Conservation (phyloP, 2,888 invertebrate genomes). For the Ceriagrion tenellum region DNA sequence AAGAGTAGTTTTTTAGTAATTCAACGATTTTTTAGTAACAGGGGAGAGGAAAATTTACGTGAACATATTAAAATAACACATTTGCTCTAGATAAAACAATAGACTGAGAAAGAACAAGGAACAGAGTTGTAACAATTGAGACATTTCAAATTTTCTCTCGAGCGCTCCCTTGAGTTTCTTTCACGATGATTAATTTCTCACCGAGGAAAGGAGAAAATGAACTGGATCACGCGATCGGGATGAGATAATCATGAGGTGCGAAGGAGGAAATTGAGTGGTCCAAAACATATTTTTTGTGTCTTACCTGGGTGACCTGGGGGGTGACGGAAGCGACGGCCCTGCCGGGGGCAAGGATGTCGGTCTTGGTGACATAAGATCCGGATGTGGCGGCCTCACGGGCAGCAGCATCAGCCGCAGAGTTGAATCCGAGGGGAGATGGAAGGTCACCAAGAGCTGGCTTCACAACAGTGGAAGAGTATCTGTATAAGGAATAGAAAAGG, state of each 20-base stretch:
- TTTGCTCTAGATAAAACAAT: too few species aligned
- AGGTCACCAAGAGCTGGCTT: slow-evolving; percentile 70
- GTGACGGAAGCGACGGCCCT: slow-evolving; percentile 75
- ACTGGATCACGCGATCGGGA: background rate
- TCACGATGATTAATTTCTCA: too few species aligned
- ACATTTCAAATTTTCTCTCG: too few species aligned
- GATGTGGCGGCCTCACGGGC: slow-evolving; percentile 74
- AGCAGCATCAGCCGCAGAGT: slow-evolving; percentile 74
- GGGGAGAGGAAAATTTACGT: too few species aligned
- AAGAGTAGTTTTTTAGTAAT: too few species aligned
- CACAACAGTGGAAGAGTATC: slow-evolving; percentile 72
- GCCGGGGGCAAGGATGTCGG: slow-evolving; percentile 75
- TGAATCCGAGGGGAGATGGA: slow-evolving; percentile 72
- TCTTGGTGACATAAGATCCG: slow-evolving; percentile 73
- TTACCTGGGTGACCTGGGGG: slow-evolving; percentile 75
- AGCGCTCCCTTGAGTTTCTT: too few species aligned
- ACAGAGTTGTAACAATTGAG: too few species aligned
- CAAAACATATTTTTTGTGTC: background rate
- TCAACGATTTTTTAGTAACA: too few species aligned
- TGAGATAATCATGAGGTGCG: too few species aligned
- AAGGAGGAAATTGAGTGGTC: too few species aligned
- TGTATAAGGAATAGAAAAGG: background rate
- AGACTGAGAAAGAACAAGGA: too few species aligned
- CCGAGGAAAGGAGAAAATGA: background rate
- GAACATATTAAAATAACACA: too few species aligned